Percentiles rank a stretch among this genome's conserved stretches.
Evolutionary conservation across 2,113 vertebrate genomes (phyloP).

Genomic region (Archilochus colubris): DNA sequence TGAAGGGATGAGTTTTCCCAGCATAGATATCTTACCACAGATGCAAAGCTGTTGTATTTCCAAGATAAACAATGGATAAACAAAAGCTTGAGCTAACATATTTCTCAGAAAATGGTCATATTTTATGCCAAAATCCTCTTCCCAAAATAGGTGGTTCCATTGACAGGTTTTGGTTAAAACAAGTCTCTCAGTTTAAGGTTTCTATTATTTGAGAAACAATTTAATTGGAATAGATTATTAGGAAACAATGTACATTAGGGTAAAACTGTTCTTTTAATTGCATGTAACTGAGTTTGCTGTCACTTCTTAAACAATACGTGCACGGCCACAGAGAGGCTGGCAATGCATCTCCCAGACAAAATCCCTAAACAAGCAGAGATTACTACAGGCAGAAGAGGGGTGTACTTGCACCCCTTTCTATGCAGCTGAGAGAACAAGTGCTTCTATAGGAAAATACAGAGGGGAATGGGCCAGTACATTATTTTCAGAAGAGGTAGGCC

Average conservation of each 20-base stretch:
- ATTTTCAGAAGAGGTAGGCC: background rate
- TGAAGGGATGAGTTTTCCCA: background rate
- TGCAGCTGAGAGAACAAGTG: background rate
- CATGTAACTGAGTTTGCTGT: background rate
- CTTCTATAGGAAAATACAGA: rapidly evolving
- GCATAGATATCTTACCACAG: background rate
- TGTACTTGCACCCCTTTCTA: background rate
- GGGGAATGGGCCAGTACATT: background rate
- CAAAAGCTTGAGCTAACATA: background rate
- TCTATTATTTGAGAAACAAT: background rate
- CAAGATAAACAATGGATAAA: background rate
- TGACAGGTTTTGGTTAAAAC: background rate
- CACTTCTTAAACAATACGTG: background rate
- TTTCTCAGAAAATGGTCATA: background rate
- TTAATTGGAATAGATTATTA: background rate
- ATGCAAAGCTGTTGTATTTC: background rate
- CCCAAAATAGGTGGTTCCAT: background rate
- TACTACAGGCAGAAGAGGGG: background rate
- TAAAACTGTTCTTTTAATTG: background rate
- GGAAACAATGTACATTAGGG: background rate
- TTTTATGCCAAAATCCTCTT: background rate
- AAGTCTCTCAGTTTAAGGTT: background rate
- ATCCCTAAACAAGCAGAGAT: background rate
- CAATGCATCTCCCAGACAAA: background rate
- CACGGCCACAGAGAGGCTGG: background rate